Conservation (phyloP, 92 coral and sea anemone genomes). For the Galaxea fascicularis region DNA sequence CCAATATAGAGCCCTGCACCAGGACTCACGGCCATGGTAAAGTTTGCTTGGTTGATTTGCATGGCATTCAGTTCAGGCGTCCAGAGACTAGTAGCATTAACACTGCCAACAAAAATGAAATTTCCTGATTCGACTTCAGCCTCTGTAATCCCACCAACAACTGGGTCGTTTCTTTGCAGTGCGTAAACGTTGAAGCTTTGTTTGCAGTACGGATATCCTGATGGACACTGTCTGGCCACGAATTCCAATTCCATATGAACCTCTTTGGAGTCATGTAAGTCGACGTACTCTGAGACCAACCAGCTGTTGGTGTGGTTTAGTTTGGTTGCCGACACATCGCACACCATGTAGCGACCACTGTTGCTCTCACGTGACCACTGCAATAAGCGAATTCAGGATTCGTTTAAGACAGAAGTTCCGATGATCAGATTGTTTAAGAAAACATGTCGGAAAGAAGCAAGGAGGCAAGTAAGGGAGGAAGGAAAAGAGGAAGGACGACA, state of each 20-base stretch:
- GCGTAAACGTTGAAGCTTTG: slow-evolving; percentile 64
- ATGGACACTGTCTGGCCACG: slow-evolving; percentile 66
- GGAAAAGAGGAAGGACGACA: too few relatives aligned
- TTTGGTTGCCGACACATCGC: slow-evolving; percentile 73
- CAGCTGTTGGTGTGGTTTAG: slow-evolving; percentile 77
- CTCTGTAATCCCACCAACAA: slow-evolving; percentile 65
- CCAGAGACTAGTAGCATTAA: slow-evolving; percentile 72
- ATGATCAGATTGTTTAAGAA: too few relatives aligned
- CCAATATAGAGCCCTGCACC: slow-evolving; percentile 71
- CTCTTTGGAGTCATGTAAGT: slow-evolving; percentile 56
- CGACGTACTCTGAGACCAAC: slow-evolving; percentile 77
- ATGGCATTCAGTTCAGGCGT: slow-evolving; percentile 28
- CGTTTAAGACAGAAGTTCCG: too few relatives aligned
- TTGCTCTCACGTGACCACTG: slow-evolving; percentile 80
- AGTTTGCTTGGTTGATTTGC: slow-evolving; percentile 49
- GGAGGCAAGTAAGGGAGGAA: too few relatives aligned
- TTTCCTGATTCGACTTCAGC: slow-evolving; percentile 52
- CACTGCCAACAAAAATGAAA: slow-evolving; percentile 59
- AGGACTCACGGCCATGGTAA: slow-evolving; percentile 27
- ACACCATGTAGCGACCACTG: slow-evolving; percentile 77
- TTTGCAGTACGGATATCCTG: slow-evolving; percentile 51
- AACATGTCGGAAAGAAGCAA: too few relatives aligned
- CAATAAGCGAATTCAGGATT: not conserved
- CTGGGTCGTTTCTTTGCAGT: slow-evolving; percentile 50
- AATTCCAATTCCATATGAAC: slow-evolving; percentile 59